phyloP scores from a whole-genome alignment of 2,797 vertebrate species.

The Eulemur rubriventer region DNA sequence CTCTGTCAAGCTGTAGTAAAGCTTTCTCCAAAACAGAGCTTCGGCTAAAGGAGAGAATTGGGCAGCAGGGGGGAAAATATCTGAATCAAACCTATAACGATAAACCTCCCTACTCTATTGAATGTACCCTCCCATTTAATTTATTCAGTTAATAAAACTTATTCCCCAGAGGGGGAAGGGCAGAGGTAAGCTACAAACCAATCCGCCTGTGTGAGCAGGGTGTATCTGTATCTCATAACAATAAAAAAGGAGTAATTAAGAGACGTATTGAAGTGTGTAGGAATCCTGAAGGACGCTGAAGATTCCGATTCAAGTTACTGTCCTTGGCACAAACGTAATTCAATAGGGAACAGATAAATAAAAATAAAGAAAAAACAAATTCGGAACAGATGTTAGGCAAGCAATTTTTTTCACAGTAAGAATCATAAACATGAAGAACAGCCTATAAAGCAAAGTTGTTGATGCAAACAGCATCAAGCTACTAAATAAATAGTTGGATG shows the following conservation, averaged over 20 bases:
- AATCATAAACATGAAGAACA: slow-evolving; percentile 74
- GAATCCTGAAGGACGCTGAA: slow-evolving; percentile 76
- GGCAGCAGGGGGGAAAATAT: slow-evolving; percentile 32
- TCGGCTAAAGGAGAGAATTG: not conserved
- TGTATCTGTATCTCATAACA: slow-evolving; percentile 66
- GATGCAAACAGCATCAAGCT: slow-evolving; percentile 59
- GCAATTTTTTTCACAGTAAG: slow-evolving; percentile 68
- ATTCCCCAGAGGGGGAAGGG: slow-evolving; percentile 60
- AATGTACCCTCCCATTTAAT: slow-evolving; percentile 63
- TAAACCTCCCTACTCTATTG: slow-evolving; percentile 56
- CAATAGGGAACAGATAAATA: slow-evolving; percentile 75
- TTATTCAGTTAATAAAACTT: slow-evolving; percentile 80
- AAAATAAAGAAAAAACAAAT: slow-evolving; percentile 76
- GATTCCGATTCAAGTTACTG: slow-evolving; percentile 78
- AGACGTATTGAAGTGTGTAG: slow-evolving; percentile 81
- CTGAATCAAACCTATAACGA: slow-evolving; percentile 42
- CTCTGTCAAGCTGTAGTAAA: not conserved
- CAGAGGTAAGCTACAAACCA: slow-evolving; percentile 72
- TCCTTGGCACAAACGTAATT: slow-evolving; percentile 76
- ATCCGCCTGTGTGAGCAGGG: slow-evolving; percentile 5
- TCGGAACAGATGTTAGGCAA: slow-evolving; percentile 67
- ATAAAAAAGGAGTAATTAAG: slow-evolving; percentile 82
- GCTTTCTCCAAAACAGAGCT: slow-evolving; percentile 26
- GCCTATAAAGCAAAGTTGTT: slow-evolving; percentile 65
- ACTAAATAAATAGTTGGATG: slow-evolving; percentile 72